Evolutionary conservation across 2,797 vertebrate species (phyloP).

Genomic region (Pelobates cultripes): DNA sequence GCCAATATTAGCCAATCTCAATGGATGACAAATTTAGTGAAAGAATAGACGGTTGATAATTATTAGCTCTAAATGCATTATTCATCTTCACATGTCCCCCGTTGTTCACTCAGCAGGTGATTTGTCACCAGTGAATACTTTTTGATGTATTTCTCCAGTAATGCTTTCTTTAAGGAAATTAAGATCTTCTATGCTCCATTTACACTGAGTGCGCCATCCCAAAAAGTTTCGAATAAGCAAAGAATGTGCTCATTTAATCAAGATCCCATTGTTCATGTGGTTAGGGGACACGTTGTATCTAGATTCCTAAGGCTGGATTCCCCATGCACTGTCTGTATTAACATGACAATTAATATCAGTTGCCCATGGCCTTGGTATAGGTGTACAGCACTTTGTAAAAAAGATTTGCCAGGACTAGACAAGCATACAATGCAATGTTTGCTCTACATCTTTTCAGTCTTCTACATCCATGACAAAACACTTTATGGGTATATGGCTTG

Average conservation of each 20-base stretch:
- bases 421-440: no score
- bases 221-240: conserved; percentile 38
- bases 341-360: no score
- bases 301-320: conserved; percentile 19
- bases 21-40: conserved; percentile 2
- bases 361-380: no score
- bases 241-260: conserved; percentile 53
- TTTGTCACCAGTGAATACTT: conserved; percentile 42
- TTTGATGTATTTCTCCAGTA: conserved; percentile 44
- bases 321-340: no score
- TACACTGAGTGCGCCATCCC: conserved; percentile 33
- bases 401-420: no score
- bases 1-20: no score
- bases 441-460: no score
- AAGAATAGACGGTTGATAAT: conserved; percentile 29
- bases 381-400: no score
- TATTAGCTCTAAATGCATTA: conserved; percentile 25
- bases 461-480: no score
- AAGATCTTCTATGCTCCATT: conserved; percentile 51
- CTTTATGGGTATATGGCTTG: no score
- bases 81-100: conserved; percentile 23
- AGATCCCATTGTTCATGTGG: conserved; percentile 39
- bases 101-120: conserved; percentile 44
- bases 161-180: conserved; percentile 42
- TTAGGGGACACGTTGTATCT: conserved; percentile 31